Percentiles rank a stretch among this genome's conserved stretches.
phyloP scores from a whole-genome alignment of 92 coral and sea anemone species.

The Actinostola sp. region DNA sequence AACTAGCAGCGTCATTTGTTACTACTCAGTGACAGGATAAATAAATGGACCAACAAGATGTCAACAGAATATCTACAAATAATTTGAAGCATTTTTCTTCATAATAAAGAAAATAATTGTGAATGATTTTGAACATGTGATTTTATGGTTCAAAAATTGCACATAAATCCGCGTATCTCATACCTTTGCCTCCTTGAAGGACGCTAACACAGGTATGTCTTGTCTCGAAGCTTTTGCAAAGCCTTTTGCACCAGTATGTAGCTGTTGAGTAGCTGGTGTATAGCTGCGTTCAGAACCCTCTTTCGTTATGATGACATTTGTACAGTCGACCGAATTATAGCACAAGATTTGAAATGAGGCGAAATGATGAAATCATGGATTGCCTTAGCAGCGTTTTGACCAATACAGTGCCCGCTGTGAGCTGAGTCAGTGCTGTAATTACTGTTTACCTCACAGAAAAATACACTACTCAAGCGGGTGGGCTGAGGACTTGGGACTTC shows the following conservation, averaged over 20 bases:
- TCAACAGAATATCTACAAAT: too few relatives aligned
- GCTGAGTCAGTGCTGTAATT: slow-evolving; percentile 14
- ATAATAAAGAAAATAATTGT: too few relatives aligned
- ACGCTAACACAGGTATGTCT: background rate
- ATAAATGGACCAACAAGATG: too few relatives aligned
- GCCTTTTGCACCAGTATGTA: too few relatives aligned
- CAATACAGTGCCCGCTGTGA: background rate
- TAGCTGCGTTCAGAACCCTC: background rate
- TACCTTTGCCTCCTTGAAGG: background rate
- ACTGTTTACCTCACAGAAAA: slow-evolving; percentile 12
- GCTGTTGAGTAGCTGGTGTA: too few relatives aligned
- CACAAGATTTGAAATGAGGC: slow-evolving; percentile 4
- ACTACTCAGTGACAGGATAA: too few relatives aligned
- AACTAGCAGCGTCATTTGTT: too few relatives aligned
- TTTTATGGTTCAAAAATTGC: too few relatives aligned
- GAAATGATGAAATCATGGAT: slow-evolving; percentile 14
- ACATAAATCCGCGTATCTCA: too few relatives aligned
- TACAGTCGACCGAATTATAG: slow-evolving; percentile 3
- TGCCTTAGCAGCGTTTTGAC: background rate
- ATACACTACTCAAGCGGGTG: background rate
- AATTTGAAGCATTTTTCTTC: too few relatives aligned
- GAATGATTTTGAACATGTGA: too few relatives aligned
- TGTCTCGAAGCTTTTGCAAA: background rate
- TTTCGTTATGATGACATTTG: slow-evolving; percentile 3
- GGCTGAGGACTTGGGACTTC: background rate